Evolutionary conservation across 92 coral and sea anemone genomes (phyloP).

Genomic region (Zoanthus sansibaricus): DNA sequence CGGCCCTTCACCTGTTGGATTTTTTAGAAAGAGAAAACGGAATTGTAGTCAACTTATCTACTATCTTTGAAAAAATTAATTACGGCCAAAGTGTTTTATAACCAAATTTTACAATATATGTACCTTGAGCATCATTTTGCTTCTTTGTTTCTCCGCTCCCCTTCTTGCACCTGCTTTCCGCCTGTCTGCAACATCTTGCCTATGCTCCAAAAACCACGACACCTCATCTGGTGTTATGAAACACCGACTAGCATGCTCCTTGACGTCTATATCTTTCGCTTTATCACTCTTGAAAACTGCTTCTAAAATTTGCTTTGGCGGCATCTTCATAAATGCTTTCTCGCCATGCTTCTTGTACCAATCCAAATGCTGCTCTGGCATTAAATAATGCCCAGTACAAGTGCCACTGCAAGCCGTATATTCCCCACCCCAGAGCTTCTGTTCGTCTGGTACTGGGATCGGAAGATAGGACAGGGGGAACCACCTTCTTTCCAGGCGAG

Average conservation of each 20-base stretch:
- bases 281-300: constrained; percentile 47
- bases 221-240: constrained; percentile 42
- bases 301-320: constrained; percentile 13
- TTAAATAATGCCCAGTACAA: constrained; percentile 56
- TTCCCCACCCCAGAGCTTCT: constrained; percentile 58
- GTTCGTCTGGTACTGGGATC: constrained; percentile 62
- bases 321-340: neutral
- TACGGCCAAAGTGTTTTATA: constrained; percentile 25
- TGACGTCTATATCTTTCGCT: constrained; percentile 29
- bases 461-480: constrained; percentile 65
- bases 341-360: constrained; percentile 22
- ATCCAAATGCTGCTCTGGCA: constrained; percentile 47
- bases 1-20: too few species aligned
- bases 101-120: constrained; percentile 6
- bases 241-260: constrained; percentile 35
- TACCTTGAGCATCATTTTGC: constrained; percentile 14
- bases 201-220: constrained; percentile 11
- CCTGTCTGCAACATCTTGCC: constrained; percentile 8
- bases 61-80: too few species aligned
- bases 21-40: too few species aligned
- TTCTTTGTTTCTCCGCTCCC: constrained; percentile 22
- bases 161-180: constrained; percentile 23
- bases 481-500: constrained; percentile 66
- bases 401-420: constrained; percentile 52
- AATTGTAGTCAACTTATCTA: too few species aligned